These are phyloP conservation scores for Cheiracanthium punctorium DNA, from an alignment of 2,888 invertebrate genomes.

Conservation along the genomic window DNA sequence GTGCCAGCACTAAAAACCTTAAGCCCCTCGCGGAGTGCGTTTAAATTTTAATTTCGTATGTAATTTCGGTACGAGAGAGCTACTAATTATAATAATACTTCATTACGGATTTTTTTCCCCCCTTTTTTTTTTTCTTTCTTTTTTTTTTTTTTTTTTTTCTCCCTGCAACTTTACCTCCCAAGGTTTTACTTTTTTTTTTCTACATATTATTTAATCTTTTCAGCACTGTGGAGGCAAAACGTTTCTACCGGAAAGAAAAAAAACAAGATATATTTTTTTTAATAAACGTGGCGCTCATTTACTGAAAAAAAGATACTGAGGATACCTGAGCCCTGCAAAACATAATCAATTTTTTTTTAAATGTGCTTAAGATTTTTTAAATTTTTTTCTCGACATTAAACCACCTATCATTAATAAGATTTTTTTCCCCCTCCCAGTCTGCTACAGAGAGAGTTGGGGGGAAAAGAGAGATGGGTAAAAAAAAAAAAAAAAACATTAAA, in stretches of 20 bases:
- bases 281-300: constrained; percentile 58
- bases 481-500: constrained; percentile 17
- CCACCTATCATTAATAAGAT: constrained; percentile 69
- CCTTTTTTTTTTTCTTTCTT: constrained; percentile 11
- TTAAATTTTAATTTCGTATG: constrained; percentile 67
- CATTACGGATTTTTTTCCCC: constrained; percentile 44
- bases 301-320: constrained; percentile 30
- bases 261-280: constrained; percentile 31
- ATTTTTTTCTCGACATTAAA: constrained; percentile 35
- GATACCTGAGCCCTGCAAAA: constrained; percentile 61
- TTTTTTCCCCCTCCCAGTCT: constrained; percentile 29
- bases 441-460: background rate
- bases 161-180: constrained; percentile 2
- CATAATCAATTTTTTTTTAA: constrained; percentile 69
- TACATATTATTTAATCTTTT: constrained; percentile 32
- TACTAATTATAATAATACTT: constrained; percentile 70
- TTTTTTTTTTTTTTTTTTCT: constrained; percentile 36
- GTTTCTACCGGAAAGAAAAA: constrained; percentile 10
- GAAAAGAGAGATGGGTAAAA: background rate
- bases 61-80: constrained; percentile 40
- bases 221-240: constrained; percentile 14
- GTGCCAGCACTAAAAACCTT: constrained; percentile 6
- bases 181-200: background rate
- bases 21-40: constrained; percentile 42
- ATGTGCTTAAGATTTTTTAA: constrained; percentile 63